Evolutionary conservation across 2,888 invertebrate species (phyloP), one percentile per base, ranked within the genome.

Genomic region (Cordylochernes scorpioides): DNA sequence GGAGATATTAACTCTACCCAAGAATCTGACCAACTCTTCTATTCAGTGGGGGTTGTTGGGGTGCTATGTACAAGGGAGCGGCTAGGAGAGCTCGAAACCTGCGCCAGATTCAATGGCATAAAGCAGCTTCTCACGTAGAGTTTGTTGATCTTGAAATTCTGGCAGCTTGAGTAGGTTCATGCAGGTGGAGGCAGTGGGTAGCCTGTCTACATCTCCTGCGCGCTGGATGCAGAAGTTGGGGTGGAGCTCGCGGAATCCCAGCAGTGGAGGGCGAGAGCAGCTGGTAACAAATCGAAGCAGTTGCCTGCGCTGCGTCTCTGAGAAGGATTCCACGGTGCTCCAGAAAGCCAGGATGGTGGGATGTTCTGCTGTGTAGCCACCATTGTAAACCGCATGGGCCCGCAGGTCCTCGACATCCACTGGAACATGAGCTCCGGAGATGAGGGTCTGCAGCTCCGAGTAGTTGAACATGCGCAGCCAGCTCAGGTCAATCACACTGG

Each of bases 121-220:
- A 7, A 82, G 54, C 32, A 94, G 60, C 52, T 84, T 86, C 44
- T 72, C 69, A 21, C 67, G 63, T 46, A 94, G 59, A 31, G 66
- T 60, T 31, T 67, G 64, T 44, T 74, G 70, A 27, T 71, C 70
- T 38, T 63, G 62, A 50, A 84, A 82, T 47, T 84, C 73, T 0
- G 94, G 94, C 43, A 97, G 62, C 58, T 94, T 94, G 36, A 97
- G 61, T 38, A 97, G 63, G 61, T 97, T 94, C 71, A 97, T 80
- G 51, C 94, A 97, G 4, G 97, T 97, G 53, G 84, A 84, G 6
- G 94, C 80, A 8, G 91, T 84, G 0, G 94, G 94, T 47, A 97
- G 64, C 9, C 88, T 67, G 50, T 84, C 78, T 3, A 43, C 38
- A 42, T 75, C 70, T 8, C 84, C 88, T 31, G 78, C 80, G 35